Base-by-base conservation (phyloP, 2,888 invertebrate genomes). In the Napeogenes inachia region DNA sequence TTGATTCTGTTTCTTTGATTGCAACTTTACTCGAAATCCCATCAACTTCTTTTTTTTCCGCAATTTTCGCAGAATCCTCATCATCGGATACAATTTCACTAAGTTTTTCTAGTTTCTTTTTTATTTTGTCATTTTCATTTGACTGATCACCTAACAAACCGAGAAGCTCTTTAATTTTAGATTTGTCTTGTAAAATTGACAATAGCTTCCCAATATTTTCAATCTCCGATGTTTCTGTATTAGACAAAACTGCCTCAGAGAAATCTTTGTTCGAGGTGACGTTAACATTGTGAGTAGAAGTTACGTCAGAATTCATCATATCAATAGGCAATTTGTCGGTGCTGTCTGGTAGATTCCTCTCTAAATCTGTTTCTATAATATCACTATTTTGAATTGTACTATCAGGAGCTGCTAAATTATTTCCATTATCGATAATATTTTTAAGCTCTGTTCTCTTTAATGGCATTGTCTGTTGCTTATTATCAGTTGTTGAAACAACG, bases 91-190 rank as follows among this genome's bases (percentile, higher is more conserved):
- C 91, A 4, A 92, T 91, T 72, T 91, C 91, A 66, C 92, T 88
- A 1, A 92, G 83, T 71, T 89, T 92, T 71, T 92, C 91, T 33
- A 93, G 87, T 70, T 92, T 92, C 70, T 92, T 92, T 70, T 91
- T 91, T 58, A 92, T 86, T 75, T 91, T 91, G 60, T 91, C 85
- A 70, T 89, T 87, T 57, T 86, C 87, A 67, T 72, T 76, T 2
- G 88, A 75, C 56, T 85, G 73, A 54, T 88, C 87, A 33, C 88
- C 87, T 46, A 91, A 69, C 76, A 84, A 78, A 38, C 78, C 80
- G 12, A 92, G 73, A 57, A 91, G 79, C 68, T 91, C 85, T 71
- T 91, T 85, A 53, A 92, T 83, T 79, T 91, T 91, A 2, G 85
- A 78, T 73, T 91, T 91, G 69, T 89, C 83, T 77, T 89, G 80